phyloP scores from a whole-genome alignment of 1,140 invertebrate genomes.

The Drosophila navojoa region DNA sequence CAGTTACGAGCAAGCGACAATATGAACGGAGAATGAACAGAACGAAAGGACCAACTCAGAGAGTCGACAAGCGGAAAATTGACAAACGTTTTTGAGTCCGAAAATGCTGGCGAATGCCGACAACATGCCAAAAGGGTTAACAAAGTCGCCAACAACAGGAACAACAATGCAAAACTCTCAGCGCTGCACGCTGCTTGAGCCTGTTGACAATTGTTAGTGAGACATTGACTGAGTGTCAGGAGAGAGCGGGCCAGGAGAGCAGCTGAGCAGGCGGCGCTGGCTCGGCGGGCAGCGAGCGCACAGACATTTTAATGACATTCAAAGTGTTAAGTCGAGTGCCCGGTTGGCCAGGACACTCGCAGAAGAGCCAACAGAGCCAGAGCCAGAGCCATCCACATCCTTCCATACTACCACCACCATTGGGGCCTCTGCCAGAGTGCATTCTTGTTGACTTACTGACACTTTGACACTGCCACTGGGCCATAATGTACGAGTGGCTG shows the following conservation, averaged over 20 bases:
- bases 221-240: slow-evolving; percentile 76
- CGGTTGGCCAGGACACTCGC: slow-evolving; percentile 25
- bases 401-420: slow-evolving; percentile 20
- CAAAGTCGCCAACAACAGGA: slow-evolving; percentile 35
- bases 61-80: slow-evolving; percentile 78
- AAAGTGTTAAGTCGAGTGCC: slow-evolving; percentile 75
- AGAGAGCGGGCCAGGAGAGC: slow-evolving; percentile 4
- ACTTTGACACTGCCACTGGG: slow-evolving; percentile 66
- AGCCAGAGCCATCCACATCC: slow-evolving; percentile 21
- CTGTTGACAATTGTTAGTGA: slow-evolving; percentile 82
- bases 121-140: slow-evolving; percentile 24
- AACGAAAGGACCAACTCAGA: slow-evolving; percentile 69
- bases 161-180: slow-evolving; percentile 51
- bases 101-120: slow-evolving; percentile 58
- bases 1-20: slow-evolving; percentile 26
- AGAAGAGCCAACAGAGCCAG: background rate
- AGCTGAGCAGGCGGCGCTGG: background rate
- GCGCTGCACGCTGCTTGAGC: slow-evolving; percentile 71
- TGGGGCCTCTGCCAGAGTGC: slow-evolving; percentile 64
- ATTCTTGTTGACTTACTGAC: slow-evolving; percentile 81
- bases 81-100: slow-evolving; percentile 69
- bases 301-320: slow-evolving; percentile 77
- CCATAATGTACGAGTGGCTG: slow-evolving; percentile 42
- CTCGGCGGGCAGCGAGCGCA: slow-evolving; percentile 7
- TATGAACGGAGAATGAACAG: slow-evolving; percentile 29